phyloP scores from a whole-genome alignment of 2,113 vertebrate genomes.

The Chunga burmeisteri region DNA sequence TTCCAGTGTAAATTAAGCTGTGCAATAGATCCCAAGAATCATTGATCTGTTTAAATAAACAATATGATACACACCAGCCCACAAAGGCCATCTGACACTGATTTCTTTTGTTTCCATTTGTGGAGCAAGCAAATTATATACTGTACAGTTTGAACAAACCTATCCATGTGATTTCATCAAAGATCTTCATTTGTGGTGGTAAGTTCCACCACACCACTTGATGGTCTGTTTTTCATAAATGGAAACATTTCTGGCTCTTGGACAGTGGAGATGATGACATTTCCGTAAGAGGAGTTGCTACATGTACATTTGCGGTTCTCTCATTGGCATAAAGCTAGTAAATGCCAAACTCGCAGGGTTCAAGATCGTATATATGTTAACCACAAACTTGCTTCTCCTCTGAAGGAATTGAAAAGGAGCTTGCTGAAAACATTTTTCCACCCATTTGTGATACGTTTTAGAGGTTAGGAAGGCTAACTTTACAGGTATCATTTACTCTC shows the following conservation, averaged over 20 bases:
- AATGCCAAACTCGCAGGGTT: not conserved
- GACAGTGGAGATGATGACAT: not conserved
- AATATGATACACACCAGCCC: not conserved
- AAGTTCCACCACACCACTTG: not conserved
- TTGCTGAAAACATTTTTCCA: not conserved
- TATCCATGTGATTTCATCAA: not conserved
- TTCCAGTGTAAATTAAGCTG: not conserved
- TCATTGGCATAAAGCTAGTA: not conserved
- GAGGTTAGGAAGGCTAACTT: not conserved
- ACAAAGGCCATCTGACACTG: not conserved
- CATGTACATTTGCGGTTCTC: constrained; percentile 22
- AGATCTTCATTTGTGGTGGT: not conserved
- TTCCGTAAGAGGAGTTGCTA: not conserved
- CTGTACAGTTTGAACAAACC: not conserved
- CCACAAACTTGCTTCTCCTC: not conserved
- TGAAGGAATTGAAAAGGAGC: not conserved
- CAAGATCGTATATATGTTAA: not conserved
- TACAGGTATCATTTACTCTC: not conserved
- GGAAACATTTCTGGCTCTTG: constrained; percentile 8
- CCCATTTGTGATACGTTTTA: not conserved
- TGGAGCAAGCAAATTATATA: not conserved
- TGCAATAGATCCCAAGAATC: not conserved
- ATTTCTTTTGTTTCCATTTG: constrained; percentile 31
- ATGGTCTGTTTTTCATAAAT: constrained; percentile 22
- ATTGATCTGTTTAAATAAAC: not conserved